Evolutionary conservation across 2,797 vertebrate species (phyloP), one percentile per base, ranked within the genome.

Genomic region (Myoxocephalus aenaeus): DNA sequence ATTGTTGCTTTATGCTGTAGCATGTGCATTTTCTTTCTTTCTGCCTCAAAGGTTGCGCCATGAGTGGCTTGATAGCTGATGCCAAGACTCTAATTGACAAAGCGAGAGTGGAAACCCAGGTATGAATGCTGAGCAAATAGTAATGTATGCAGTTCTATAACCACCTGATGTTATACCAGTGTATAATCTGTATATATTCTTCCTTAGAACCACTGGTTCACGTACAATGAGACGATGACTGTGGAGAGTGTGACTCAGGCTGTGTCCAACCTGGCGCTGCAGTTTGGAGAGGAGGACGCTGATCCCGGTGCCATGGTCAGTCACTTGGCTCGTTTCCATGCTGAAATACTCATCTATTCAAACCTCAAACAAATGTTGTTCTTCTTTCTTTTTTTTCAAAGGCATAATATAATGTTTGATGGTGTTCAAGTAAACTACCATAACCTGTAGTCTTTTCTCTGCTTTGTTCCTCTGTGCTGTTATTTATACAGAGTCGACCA

Each of bases 51-150:
- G 98, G 98, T 73, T 99, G 98, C 84, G 98, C 98, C 75, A 99
- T 99, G 98, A 99, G 98, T 73, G 98, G 98, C 46, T 95, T 99
- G 88, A 99, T 99, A 94, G 98, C 98, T 68, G 98, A 99, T 93
- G 98, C 98, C 46, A 99, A 99, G 95, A 99, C 98, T 81, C 95
- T 99, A 73, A 99, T 99, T 44, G 98, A 99, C 94, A 99, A 99
- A 96, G 98, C 98, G 56, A 95, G 98, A 94, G 98, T 99, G 94
- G 98, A 99, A 93, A 99, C 98, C 56, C 98, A 99, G 96, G 98
- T 99, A 85, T 93, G 90, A 46, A 56, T 69, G 27, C 22, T 53
- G 20, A 67, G 14, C 15, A 44, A 9, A 2, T 3, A 10, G 4
- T 25, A 13, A 27, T 42, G 7, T 36, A 18, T 58, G 3, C 11